phyloP scores from a whole-genome alignment of 37 sponge, comb jelly and placozoan species.

The Hexactinellida sp. region DNA sequence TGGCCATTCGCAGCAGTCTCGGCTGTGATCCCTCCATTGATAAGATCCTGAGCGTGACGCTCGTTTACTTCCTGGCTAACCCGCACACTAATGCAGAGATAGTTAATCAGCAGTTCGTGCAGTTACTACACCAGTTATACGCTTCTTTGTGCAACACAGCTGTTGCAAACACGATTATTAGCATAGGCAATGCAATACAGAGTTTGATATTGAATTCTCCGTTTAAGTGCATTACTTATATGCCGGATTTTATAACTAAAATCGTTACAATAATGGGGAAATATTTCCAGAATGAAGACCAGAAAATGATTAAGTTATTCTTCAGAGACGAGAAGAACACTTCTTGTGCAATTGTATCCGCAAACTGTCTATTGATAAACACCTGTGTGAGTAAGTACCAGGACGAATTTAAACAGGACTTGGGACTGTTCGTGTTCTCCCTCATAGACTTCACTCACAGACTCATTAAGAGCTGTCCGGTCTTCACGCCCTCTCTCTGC shows the following conservation, averaged over 20 bases:
- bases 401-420: not conserved
- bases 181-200: not conserved
- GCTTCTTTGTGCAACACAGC: not conserved
- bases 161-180: not conserved
- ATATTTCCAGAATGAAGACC: not conserved
- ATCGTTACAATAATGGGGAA: not conserved
- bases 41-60: not conserved
- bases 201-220: not conserved
- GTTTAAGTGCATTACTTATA: not conserved
- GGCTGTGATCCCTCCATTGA: slow-evolving; percentile 12
- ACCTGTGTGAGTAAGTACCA: not conserved
- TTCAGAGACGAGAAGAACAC: not conserved
- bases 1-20: not conserved
- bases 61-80: not conserved
- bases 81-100: not conserved
- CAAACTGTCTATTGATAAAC: not conserved
- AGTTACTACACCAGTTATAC: not conserved
- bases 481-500: not conserved
- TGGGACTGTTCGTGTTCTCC: not conserved
- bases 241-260: not conserved
- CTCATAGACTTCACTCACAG: not conserved
- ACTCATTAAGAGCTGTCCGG: not conserved
- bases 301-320: not conserved
- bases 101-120: not conserved
- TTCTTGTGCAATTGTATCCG: not conserved